Percentiles rank a stretch among this genome's conserved stretches.
Conservation (phyloP, 2,888 invertebrate genomes). For the Agrotis clavis region DNA sequence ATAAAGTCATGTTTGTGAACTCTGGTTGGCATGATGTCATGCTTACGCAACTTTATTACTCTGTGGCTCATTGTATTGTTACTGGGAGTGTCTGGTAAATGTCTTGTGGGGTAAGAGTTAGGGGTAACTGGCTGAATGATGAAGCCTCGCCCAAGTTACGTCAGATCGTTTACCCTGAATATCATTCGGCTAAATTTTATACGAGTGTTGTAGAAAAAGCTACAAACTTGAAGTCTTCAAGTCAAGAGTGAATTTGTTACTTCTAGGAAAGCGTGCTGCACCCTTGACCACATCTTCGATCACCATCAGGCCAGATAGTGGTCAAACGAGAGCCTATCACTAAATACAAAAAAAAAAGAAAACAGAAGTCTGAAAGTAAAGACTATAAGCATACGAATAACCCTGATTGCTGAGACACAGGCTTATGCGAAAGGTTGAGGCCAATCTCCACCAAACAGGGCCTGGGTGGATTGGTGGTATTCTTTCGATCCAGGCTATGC, state of each 20-base stretch:
- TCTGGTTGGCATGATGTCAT: constrained; percentile 52
- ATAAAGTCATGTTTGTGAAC: constrained; percentile 53
- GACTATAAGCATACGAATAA: too few species aligned
- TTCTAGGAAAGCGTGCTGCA: too few species aligned
- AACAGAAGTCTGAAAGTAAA: too few species aligned
- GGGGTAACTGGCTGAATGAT: background rate
- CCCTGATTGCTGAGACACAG: too few species aligned
- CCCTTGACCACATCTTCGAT: too few species aligned
- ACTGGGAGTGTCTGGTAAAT: constrained; percentile 33
- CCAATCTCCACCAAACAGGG: background rate
- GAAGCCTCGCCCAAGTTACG: background rate
- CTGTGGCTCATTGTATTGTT: constrained; percentile 40
- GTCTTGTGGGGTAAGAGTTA: constrained; percentile 19
- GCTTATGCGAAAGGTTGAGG: too few species aligned
- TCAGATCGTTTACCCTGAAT: background rate
- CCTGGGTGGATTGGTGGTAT: too few species aligned
- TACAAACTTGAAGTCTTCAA: too few species aligned
- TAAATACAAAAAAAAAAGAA: too few species aligned
- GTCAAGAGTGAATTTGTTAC: too few species aligned
- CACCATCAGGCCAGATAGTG: too few species aligned
- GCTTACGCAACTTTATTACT: constrained; percentile 39
- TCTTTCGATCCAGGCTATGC: background rate
- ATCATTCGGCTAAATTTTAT: background rate
- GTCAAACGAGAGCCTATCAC: too few species aligned
- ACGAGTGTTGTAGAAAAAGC: background rate